These are phyloP conservation scores for Falcaria lacertinaria DNA, from an alignment of 2,888 invertebrate species.

Conservation along the genomic window DNA sequence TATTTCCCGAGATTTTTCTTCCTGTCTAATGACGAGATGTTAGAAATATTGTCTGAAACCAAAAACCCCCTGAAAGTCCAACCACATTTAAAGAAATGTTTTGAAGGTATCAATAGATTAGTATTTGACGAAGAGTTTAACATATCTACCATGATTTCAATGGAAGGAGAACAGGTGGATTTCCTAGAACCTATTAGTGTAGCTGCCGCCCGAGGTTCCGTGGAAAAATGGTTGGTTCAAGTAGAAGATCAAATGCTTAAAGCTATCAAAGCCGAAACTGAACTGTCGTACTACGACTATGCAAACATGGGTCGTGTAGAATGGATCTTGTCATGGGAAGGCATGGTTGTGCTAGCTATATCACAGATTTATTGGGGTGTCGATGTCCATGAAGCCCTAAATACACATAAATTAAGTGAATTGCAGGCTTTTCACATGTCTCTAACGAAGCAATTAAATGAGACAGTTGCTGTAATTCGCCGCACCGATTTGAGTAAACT, in stretches of 20 bases:
- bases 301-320: conserved; percentile 76
- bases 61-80: conserved; percentile 91
- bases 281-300: conserved; percentile 83
- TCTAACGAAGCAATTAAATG: conserved; percentile 82
- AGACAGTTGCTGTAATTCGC: conserved; percentile 86
- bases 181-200: conserved; percentile 83
- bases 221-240: conserved; percentile 91
- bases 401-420: conserved; percentile 75
- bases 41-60: conserved; percentile 94
- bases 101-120: conserved; percentile 89
- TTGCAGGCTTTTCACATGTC: conserved; percentile 77
- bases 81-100: conserved; percentile 92
- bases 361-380: conserved; percentile 92
- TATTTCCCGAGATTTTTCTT: conserved; percentile 94
- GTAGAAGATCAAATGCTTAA: conserved; percentile 90
- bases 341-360: conserved; percentile 89
- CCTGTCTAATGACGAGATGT: conserved; percentile 93
- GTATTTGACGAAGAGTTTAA: conserved; percentile 85
- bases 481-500: conserved; percentile 85
- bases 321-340: conserved; percentile 90
- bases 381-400: conserved; percentile 85
- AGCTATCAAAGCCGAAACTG: conserved; percentile 84
- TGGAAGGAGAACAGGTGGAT: conserved; percentile 85
- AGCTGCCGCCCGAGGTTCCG: conserved; percentile 87
- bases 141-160: conserved; percentile 88